These are phyloP conservation scores for Lochmaea crataegi DNA, from an alignment of 2,888 invertebrate species.

Conservation along the genomic window DNA sequence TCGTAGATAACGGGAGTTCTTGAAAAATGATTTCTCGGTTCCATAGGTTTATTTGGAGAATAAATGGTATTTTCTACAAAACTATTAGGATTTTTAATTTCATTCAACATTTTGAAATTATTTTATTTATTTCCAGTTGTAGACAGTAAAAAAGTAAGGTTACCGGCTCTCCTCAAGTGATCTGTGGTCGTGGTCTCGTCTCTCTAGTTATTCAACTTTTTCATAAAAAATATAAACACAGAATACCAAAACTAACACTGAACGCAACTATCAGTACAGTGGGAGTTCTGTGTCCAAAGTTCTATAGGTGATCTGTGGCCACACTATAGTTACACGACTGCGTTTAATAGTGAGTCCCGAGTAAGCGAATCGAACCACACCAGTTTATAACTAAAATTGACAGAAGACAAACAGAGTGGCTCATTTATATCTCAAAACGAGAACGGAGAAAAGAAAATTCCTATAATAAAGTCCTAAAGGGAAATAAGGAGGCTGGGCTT, in stretches of 20 bases:
- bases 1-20: slow-evolving; percentile 56
- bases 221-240: no score
- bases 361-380: not conserved
- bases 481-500: slow-evolving; percentile 10
- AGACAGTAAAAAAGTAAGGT: not conserved
- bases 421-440: slow-evolving; percentile 11
- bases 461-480: slow-evolving; percentile 24
- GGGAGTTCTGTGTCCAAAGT: no score
- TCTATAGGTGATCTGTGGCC: no score
- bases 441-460: slow-evolving; percentile 28
- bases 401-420: slow-evolving; percentile 17
- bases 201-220: no score
- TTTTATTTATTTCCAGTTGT: not conserved
- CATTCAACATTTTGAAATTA: slow-evolving; percentile 22
- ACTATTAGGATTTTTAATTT: slow-evolving; percentile 28
- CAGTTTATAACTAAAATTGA: not conserved
- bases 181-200: no score
- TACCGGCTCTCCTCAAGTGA: not conserved
- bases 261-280: no score
- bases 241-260: no score
- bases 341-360: not conserved
- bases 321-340: no score
- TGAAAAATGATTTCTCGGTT: slow-evolving; percentile 54
- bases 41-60: slow-evolving; percentile 60
- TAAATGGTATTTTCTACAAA: slow-evolving; percentile 47